Base-by-base conservation (phyloP, 37 sponge, comb jelly and placozoan species). In the Hexactinellida sp. region DNA sequence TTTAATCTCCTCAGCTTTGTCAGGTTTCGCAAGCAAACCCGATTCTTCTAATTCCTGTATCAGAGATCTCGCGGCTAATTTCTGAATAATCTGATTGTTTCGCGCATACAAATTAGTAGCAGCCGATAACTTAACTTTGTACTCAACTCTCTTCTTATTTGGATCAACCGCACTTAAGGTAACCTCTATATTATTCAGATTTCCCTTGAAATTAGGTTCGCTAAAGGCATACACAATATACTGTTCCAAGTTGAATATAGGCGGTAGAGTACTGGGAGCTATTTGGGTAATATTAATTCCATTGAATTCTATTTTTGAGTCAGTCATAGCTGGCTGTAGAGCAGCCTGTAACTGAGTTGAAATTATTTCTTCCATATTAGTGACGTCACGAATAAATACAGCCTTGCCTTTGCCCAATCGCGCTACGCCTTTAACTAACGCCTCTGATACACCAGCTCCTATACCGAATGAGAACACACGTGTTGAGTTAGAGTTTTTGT, bases 401-500 rank as follows among this genome's bases (percentile, higher is more conserved):
- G 90, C 87, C 16, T 87, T 89, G 7, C 94, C 94, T 85, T 86
- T 85, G 0, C 94, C 94, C 85, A 91, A 90, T 52, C 39, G 54
- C 1, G 95, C 95, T 38, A 95, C 36, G 0, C 95, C 95, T 28
- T 90, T 91, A 36, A 95, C 95, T 63, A 95, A 84, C 19, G 38
- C 88, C 54, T 90, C 88, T 41, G 95, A 95, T 7, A 92, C 95
- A 36, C 93, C 95, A 83, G 86, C 85, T 34, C 95, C 95, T 54
- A 95, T 92, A 9, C 93, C 95, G 85, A 94, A 90, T 0, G 92
- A 88, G 84, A 94, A 94, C 3, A 63, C 76, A 32, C 76, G 76
- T 10, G 76, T 63, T 7, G 76, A 63, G 54, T 84, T 24, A 25
- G 85, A 36, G 51, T 92, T 92, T 41, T 55, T 84, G 37, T 54